phyloP scores from a whole-genome alignment of 1,140 invertebrate species.

The Helicoverpa zea region DNA sequence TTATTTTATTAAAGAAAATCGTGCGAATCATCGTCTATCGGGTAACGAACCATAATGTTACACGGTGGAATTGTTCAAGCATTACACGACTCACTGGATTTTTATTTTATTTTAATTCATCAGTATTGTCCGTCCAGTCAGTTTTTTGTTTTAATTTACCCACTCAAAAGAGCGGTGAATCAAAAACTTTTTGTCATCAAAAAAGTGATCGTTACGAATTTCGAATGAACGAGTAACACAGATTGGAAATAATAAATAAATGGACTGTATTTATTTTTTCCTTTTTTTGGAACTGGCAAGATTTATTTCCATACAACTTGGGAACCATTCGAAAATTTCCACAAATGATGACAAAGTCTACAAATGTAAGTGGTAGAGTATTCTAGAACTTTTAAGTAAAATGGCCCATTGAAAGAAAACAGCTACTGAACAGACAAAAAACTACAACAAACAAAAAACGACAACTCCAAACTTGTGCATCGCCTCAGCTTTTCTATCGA shows the following conservation, averaged over 20 bases:
- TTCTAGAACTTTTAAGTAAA: too few relatives aligned
- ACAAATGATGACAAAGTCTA: too few relatives aligned
- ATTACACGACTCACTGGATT: background rate
- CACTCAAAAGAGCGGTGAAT: background rate
- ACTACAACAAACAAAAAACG: too few relatives aligned
- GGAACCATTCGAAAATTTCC: too few relatives aligned
- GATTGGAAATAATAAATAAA: background rate
- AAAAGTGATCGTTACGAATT: slow-evolving; percentile 16
- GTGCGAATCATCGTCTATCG: slow-evolving; percentile 11
- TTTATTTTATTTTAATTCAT: slow-evolving; percentile 25
- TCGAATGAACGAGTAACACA: background rate
- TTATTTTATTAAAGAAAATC: slow-evolving; percentile 12
- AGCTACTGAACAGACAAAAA: too few relatives aligned
- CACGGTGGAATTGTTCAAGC: background rate
- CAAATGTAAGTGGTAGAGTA: too few relatives aligned
- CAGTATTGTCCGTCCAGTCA: slow-evolving; percentile 4
- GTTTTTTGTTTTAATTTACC: background rate
- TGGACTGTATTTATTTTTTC: too few relatives aligned
- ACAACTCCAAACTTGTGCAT: too few relatives aligned
- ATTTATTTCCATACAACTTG: too few relatives aligned
- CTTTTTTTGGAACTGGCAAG: too few relatives aligned
- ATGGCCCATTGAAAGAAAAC: too few relatives aligned
- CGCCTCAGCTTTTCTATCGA: background rate
- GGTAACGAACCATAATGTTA: slow-evolving; percentile 30
- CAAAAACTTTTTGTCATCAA: background rate